Conservation (phyloP, 2,113 vertebrate species). For the Ceratotherium simum region DNA sequence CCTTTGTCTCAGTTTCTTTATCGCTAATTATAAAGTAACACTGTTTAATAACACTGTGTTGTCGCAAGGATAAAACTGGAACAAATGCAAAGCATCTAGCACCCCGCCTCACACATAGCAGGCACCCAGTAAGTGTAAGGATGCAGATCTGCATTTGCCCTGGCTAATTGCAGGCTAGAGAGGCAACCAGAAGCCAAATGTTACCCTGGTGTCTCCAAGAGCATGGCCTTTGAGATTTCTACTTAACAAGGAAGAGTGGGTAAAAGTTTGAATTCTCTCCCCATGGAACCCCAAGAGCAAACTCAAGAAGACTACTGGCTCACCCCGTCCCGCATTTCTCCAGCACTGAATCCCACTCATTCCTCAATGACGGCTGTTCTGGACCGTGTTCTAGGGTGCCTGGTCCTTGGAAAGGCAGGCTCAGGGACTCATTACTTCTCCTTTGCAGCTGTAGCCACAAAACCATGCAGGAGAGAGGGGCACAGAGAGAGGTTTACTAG, state of each 20-base stretch:
- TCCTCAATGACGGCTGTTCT: background rate
- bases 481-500: background rate
- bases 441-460: background rate
- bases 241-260: background rate
- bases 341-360: background rate
- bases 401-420: background rate
- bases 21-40: constrained; percentile 44
- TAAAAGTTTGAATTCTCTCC: background rate
- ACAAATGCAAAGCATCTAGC: background rate
- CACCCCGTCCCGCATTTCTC: background rate
- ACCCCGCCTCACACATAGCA: background rate
- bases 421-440: background rate
- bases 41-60: background rate
- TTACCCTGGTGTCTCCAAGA: background rate
- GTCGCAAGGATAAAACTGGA: background rate
- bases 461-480: background rate
- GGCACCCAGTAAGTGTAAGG: background rate
- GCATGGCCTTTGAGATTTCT: background rate
- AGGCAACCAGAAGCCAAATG: background rate
- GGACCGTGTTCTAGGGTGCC: background rate
- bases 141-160: background rate
- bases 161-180: background rate
- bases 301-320: background rate
- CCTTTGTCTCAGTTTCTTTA: constrained; percentile 1
- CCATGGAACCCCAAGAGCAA: background rate